Conservation (phyloP, 1,140 invertebrate species). For the Orchestia grillus region DNA sequence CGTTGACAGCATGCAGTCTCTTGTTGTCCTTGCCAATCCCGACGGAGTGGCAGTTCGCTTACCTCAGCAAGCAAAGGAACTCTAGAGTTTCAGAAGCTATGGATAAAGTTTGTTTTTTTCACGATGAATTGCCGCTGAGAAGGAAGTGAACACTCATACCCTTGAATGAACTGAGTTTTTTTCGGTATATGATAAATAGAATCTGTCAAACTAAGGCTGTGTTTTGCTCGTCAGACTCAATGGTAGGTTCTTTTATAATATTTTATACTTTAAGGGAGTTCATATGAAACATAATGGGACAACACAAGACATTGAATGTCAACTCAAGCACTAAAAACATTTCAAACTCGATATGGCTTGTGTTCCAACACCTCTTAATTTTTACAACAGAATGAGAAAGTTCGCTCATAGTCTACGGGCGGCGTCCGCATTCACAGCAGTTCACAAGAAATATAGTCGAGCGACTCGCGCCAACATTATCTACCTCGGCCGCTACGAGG, state of each 20-base stretch:
- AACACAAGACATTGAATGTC: background rate
- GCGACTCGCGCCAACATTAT: background rate
- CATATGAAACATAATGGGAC: too few relatives aligned
- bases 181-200: background rate
- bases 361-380: background rate
- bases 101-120: background rate
- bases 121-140: background rate
- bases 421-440: background rate
- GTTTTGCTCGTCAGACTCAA: background rate
- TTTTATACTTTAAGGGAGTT: too few relatives aligned
- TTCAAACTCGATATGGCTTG: background rate
- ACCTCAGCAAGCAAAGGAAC: background rate
- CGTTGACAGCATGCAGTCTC: background rate
- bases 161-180: background rate
- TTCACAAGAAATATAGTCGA: background rate
- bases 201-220: background rate
- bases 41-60: background rate
- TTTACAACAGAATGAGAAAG: background rate
- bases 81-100: background rate
- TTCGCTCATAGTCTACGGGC: background rate
- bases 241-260: background rate
- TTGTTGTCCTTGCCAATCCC: background rate
- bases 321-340: background rate
- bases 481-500: background rate
- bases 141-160: background rate